Percentiles rank a stretch among this genome's conserved stretches.
phyloP scores from a whole-genome alignment of 2,113 vertebrate species.

The Girardinichthys multiradiatus region DNA sequence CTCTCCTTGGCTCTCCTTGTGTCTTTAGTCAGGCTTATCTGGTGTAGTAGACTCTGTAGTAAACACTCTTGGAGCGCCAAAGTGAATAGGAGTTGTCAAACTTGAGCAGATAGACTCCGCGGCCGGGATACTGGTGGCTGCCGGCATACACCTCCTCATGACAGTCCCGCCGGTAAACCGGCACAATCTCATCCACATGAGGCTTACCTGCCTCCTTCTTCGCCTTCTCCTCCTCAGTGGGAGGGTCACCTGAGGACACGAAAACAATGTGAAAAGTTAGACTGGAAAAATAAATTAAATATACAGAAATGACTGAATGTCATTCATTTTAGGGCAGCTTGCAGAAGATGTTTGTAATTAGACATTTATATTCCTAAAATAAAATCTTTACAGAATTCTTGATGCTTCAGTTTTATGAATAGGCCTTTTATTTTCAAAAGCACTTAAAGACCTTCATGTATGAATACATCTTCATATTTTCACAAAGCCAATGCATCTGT shows the following conservation, averaged over 20 bases:
- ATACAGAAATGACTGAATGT: too few relatives aligned
- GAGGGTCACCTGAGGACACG: constrained; percentile 76
- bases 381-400: too few relatives aligned
- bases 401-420: too few relatives aligned
- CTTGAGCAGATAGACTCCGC: constrained; percentile 98
- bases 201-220: constrained; percentile 94
- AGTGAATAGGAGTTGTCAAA: constrained; percentile 99
- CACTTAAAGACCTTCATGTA: too few relatives aligned
- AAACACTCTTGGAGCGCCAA: constrained; percentile 98
- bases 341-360: too few relatives aligned
- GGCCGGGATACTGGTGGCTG: constrained; percentile 98
- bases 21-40: constrained; percentile 90
- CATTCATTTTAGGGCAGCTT: too few relatives aligned
- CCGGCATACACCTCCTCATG: constrained; percentile 98
- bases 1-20: constrained; percentile 71
- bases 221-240: constrained; percentile 89
- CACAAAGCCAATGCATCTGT: too few relatives aligned
- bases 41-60: constrained; percentile 99
- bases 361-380: too few relatives aligned
- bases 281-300: too few relatives aligned
- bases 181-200: constrained; percentile 97
- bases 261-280: background rate
- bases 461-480: too few relatives aligned
- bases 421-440: too few relatives aligned
- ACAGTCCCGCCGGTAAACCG: constrained; percentile 99